A percentile compares a stretch with the other conserved stretches of the same genome.
These are phyloP conservation scores for Notodonta dromedarius DNA, from an alignment of 2,888 invertebrate species.

Conservation along the genomic window DNA sequence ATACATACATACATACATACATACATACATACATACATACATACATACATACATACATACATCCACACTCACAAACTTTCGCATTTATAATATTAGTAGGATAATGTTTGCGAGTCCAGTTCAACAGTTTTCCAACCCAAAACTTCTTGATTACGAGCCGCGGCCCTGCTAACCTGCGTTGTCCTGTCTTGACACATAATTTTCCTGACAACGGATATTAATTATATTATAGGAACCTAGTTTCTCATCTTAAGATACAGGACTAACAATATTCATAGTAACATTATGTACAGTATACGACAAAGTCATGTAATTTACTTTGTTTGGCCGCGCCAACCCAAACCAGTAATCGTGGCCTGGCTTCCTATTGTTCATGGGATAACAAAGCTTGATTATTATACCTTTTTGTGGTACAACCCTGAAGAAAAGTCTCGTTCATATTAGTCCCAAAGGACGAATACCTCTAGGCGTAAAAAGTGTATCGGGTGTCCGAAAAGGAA, in stretches of 20 bases:
- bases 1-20: too few relatives aligned
- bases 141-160: too few relatives aligned
- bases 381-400: constrained; percentile 38
- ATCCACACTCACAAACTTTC: too few relatives aligned
- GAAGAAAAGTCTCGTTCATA: constrained; percentile 32
- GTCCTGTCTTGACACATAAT: too few relatives aligned
- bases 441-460: constrained; percentile 13
- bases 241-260: not conserved
- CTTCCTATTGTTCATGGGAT: constrained; percentile 41
- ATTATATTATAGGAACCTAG: not conserved
- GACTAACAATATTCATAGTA: constrained; percentile 3
- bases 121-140: too few relatives aligned
- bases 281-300: constrained; percentile 11
- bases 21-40: too few relatives aligned
- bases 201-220: too few relatives aligned
- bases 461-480: constrained; percentile 3
- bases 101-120: too few relatives aligned
- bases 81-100: too few relatives aligned
- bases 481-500: not conserved
- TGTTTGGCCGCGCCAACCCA: constrained; percentile 29
- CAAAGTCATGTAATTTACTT: constrained; percentile 39
- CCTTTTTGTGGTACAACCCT: constrained; percentile 30
- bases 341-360: constrained; percentile 34
- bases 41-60: too few relatives aligned
- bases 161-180: too few relatives aligned